Evolutionary conservation across 2,113 vertebrate genomes (phyloP).

Genomic region (Nothoprocta perdicaria): DNA sequence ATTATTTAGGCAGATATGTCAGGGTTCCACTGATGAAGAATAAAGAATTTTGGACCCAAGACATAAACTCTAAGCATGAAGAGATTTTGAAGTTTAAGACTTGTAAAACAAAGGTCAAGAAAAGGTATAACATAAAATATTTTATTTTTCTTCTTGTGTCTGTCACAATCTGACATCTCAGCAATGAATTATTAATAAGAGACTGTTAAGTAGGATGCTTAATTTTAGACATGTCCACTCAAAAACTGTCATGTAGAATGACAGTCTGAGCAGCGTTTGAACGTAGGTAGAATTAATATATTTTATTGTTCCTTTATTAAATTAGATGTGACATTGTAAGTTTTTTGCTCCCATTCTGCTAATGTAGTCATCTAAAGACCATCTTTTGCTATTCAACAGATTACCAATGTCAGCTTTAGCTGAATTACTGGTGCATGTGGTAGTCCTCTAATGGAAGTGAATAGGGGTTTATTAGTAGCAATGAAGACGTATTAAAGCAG

Average conservation of each 20-base stretch:
- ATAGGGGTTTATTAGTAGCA: not conserved
- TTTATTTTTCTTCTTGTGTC: not conserved
- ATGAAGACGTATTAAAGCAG: not conserved
- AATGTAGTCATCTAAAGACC: not conserved
- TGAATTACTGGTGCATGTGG: not conserved
- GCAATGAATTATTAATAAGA: not conserved
- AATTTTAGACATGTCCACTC: not conserved
- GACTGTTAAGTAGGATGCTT: not conserved
- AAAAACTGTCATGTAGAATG: not conserved
- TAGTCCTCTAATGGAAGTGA: not conserved
- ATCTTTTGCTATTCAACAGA: not conserved
- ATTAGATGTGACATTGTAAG: not conserved
- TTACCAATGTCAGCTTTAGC: not conserved
- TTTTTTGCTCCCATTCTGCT: not conserved
- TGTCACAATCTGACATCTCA: rapidly evolving
- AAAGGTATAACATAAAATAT: not conserved
- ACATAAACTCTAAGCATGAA: not conserved
- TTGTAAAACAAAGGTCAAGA: not conserved
- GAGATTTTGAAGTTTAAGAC: not conserved
- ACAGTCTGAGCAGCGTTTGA: not conserved
- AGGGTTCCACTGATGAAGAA: not conserved
- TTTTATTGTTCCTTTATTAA: not conserved
- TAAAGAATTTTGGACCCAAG: not conserved
- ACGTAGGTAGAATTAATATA: rapidly evolving
- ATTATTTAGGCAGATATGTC: not conserved